Evolutionary conservation across 1,140 invertebrate species (phyloP), one percentile per base, ranked within the genome.

Genomic region (Leptoteleia sp.): DNA sequence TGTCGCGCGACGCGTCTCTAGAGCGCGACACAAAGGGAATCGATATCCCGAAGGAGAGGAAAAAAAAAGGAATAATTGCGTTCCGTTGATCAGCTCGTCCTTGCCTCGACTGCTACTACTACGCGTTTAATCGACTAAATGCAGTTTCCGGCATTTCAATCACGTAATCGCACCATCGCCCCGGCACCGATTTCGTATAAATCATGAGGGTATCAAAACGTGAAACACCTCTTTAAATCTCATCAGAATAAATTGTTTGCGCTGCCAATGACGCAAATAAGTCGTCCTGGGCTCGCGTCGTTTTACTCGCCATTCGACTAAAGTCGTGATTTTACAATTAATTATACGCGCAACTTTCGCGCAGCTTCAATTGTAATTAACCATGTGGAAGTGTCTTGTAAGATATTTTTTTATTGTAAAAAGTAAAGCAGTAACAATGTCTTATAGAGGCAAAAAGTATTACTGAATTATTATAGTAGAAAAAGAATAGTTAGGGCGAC

Each of bases 101-200:
- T 76, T 70, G 65, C 48, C 33, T 9, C 12, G 48, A n/a, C n/a
- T n/a, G n/a, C n/a, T n/a, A n/a, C 11, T 38, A 48, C 59, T 68
- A 52, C 57, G 73, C 73, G 73, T 70, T 64, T 64, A 70, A 76
- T 76, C 73, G 52, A 70, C 73, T 70, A 70, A 76, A 76, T 70
- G 64, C 65, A 76, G 73, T 76, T 76, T 76, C 73, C 73, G 55
- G 57, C 12, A 70, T 31, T 70, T 68, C 45, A 68, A 62, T 68
- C 64, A 31, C 27, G 38, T 62, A 65, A 76, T 68, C 48, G 31
- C 11, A 38, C 25, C 48, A 47, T 29, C 45, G 29, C 13, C 22
- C 43, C 19, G 4, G 47, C 55, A 37, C 45, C 38, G 72, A 55
- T 61, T 62, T 47, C 48, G 47, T 47, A 68, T 47, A 76, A 76